Base-by-base conservation (phyloP, 2,888 invertebrate genomes). In the Dusona sp. region DNA sequence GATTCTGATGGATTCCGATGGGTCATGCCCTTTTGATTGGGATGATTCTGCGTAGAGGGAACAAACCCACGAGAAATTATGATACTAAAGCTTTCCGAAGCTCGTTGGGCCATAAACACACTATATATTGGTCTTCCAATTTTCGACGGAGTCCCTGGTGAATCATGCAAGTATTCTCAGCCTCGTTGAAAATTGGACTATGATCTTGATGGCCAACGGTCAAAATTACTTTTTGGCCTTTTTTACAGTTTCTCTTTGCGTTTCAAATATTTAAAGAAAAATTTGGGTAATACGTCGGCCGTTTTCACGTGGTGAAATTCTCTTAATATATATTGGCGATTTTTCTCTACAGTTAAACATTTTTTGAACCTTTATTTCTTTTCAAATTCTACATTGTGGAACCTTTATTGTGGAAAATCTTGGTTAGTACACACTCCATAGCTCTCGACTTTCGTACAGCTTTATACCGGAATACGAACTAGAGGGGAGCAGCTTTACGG, bases 31-130 rank as follows among this genome's bases (percentile, higher is more conserved):
- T 36, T 65, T 83, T 74, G 73, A 83, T 83, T 64, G 73, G 61
- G 79, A 79, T 57, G 79, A 79, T 83, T 83, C 67, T 11, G 54
- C 51, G 67, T n/a, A 13, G 70, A 57, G 38, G 70, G 42, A 29
- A 48, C n/a, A 65, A 77, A 75, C 29, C 51, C 64, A 19, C 54
- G 65, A 83, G 67, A 57, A 79, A 83, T 83, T 74, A 83, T 74
- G 65, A 83, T 54, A 29, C 65, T 29, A 65, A 72, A 64, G 51
- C 38, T 51, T 64, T 70, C n/a, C 33, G n/a, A 38, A 19, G 78
- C 54, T 75, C 42, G n/a, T 74, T 51, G 22, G 48, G 22, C 61
- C 61, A 75, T 61, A 68, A 68, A 65, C 64, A 33, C 45, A 54
- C 19, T 22, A 36, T 77, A 48, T 25, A 45, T 25, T 22, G 48